Base-by-base conservation (phyloP, 2,888 invertebrate genomes). In the Drosophila rellima region DNA sequence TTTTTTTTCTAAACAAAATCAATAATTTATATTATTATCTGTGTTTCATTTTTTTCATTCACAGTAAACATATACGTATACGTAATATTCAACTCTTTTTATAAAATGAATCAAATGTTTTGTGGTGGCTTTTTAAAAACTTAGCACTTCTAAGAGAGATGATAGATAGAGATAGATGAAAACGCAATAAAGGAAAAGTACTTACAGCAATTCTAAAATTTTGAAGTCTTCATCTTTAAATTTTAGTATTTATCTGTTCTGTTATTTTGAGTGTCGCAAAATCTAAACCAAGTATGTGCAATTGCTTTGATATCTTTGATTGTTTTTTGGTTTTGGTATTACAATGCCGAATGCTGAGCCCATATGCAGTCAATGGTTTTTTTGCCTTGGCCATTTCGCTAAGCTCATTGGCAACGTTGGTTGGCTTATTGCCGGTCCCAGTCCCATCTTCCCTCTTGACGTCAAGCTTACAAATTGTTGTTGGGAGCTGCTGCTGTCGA, bases 401-500 rank as follows among this genome's bases (percentile, higher is more conserved):
- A 50, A 55, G 61, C 65, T 78, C 65, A 52, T 62, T 64, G 63
- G 39, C 60, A 51, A 17, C 64, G n/a, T 44, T 54, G 40, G 29
- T 51, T 68, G 66, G 47, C 52, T 51, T 45, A 54, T 69, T 63
- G 54, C 44, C 50, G 17, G 15, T 50, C 44, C 20, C 47, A 52
- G 10, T n/a, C 35, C 33, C 17, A 4, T 17, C 23, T 4, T 13
- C 15, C 20, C 33, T 1, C 7, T 20, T 45, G 39, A 15, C 37
- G 42, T 7, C 15, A n/a, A 52, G 54, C 33, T 55, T 54, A 62
- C 61, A 75, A 66, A 70, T 50, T 82, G 69, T 69, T 69, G 60
- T 67, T 70, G 48, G 52, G 13, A 35, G 48, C 59, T 55, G 74
- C 45, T 63, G 75, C 81, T 88, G 88, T 88, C 88, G 70, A 83